Evolutionary conservation across 2,113 vertebrate species (phyloP).

Genomic region (Isichthys henryi): DNA sequence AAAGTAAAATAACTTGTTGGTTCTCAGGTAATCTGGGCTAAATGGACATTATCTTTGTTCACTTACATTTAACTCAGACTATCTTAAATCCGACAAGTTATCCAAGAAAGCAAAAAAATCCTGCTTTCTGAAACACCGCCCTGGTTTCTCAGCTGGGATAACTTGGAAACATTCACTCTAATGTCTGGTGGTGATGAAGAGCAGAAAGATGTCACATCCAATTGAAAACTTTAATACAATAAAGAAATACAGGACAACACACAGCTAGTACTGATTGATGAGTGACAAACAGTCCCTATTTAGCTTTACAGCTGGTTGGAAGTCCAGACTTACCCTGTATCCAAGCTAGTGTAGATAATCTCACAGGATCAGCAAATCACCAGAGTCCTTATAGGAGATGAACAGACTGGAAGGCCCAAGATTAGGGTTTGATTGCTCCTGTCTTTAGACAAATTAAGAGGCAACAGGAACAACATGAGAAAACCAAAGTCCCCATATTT

Average conservation of each 20-base stretch:
- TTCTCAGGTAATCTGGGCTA: background rate
- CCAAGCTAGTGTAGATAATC: background rate
- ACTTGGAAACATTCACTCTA: background rate
- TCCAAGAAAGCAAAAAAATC: background rate
- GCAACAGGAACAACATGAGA: background rate
- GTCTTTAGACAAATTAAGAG: background rate
- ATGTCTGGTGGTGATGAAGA: no score
- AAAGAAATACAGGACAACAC: background rate
- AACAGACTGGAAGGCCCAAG: background rate
- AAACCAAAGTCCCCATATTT: background rate
- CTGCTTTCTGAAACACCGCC: background rate
- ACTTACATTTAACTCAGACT: background rate
- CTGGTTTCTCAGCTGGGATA: background rate
- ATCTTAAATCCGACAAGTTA: background rate
- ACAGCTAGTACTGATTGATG: background rate
- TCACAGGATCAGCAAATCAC: background rate
- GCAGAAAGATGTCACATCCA: no score
- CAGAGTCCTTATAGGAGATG: background rate
- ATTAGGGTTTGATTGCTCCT: no score
- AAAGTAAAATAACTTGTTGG: background rate
- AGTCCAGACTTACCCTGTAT: background rate
- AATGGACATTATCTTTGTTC: background rate
- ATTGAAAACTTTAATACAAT: background rate
- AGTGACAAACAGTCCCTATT: background rate
- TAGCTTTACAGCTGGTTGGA: background rate